phyloP scores from a whole-genome alignment of 2,888 invertebrate species.

The Anorthoa munda region DNA sequence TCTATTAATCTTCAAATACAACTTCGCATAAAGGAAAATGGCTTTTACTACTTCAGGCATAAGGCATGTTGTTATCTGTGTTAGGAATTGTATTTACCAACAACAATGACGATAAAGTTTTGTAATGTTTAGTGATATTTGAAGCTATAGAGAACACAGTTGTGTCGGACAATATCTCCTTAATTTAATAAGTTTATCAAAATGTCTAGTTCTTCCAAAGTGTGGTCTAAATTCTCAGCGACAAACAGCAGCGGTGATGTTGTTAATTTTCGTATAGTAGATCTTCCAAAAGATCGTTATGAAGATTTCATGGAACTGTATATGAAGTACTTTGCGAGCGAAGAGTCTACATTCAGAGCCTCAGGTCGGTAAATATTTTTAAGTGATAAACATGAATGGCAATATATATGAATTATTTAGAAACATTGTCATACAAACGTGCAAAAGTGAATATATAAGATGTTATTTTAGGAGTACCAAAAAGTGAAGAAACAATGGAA shows the following conservation, averaged over 20 bases:
- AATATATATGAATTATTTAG: not conserved
- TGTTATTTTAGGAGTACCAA: slow-evolving; percentile 15
- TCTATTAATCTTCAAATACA: not conserved
- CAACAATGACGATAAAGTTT: not conserved
- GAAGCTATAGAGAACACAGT: not conserved
- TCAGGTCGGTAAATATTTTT: slow-evolving; percentile 52
- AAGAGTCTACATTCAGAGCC: slow-evolving; percentile 57
- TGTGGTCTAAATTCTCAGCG: slow-evolving; percentile 52
- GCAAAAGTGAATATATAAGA: not conserved
- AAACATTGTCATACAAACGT: not conserved
- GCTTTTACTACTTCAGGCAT: not conserved
- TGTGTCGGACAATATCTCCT: not conserved
- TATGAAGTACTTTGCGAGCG: slow-evolving; percentile 57
- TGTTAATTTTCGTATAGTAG: slow-evolving; percentile 60
- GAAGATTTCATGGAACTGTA: slow-evolving; percentile 64
- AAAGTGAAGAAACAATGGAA: slow-evolving; percentile 58
- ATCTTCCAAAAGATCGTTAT: slow-evolving; percentile 55
- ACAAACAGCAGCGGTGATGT: slow-evolving; percentile 41
- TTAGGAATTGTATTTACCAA: not conserved
- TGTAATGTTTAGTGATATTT: slow-evolving; percentile 16
- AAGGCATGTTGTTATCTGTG: not conserved
- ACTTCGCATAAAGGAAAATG: not conserved
- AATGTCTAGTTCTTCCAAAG: slow-evolving; percentile 26
- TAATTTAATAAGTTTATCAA: not conserved
- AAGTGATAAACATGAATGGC: too few species aligned